Evolutionary conservation across 2,113 vertebrate genomes (phyloP).

Genomic region (Peromyscus polionotus): DNA sequence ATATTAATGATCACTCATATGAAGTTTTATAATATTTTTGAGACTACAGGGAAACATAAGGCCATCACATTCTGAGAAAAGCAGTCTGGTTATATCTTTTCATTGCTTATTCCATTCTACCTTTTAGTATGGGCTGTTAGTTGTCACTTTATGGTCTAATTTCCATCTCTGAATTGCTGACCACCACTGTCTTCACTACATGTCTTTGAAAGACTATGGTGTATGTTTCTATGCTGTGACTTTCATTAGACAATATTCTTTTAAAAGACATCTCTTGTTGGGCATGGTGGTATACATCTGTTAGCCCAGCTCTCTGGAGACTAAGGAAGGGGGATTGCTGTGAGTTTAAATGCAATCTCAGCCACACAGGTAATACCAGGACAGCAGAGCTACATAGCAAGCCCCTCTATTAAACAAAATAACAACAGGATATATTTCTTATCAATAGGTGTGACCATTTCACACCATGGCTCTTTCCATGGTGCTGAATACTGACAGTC

Average conservation of each 20-base stretch:
- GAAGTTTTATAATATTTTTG: background rate
- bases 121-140: background rate
- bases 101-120: background rate
- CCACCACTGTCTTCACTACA: background rate
- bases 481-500: background rate
- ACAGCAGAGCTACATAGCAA: background rate
- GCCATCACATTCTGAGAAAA: background rate
- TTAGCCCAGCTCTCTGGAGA: background rate
- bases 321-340: background rate
- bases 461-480: background rate
- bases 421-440: background rate
- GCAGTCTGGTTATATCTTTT: no score
- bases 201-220: background rate
- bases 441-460: background rate
- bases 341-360: background rate
- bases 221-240: background rate
- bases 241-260: background rate
- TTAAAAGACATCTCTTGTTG: conserved; percentile 2
- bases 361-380: background rate
- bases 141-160: background rate
- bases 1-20: background rate
- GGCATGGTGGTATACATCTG: background rate
- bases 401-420: background rate
- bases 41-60: background rate
- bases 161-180: background rate